Conservation (phyloP, 2,888 invertebrate species). For the Petrolisthes manimaculis region DNA sequence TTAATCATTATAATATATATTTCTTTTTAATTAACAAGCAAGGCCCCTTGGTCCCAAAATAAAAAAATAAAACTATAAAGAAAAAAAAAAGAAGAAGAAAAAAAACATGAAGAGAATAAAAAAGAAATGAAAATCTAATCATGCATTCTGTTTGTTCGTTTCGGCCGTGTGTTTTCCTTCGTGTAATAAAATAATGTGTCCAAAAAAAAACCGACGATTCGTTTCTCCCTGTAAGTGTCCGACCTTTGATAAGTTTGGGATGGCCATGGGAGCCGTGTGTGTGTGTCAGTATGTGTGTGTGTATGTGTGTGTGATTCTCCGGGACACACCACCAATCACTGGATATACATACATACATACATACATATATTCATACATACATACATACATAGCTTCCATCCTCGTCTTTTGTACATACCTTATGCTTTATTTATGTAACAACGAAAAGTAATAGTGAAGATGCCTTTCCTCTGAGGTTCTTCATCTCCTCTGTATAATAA, state of each 20-base stretch:
- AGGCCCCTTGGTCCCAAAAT: conserved; percentile 36
- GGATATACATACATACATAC: too few relatives aligned
- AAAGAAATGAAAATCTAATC: not conserved
- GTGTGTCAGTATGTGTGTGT: too few relatives aligned
- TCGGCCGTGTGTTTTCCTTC: too few relatives aligned
- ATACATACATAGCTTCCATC: too few relatives aligned
- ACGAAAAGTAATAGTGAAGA: conserved; percentile 38
- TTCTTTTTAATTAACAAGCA: conserved; percentile 9
- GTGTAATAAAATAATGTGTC: too few relatives aligned
- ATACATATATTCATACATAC: too few relatives aligned
- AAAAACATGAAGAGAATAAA: not conserved
- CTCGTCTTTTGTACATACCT: not conserved
- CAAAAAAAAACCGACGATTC: not conserved
- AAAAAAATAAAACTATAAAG: not conserved
- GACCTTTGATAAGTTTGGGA: not conserved
- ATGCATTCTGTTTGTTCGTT: too few relatives aligned
- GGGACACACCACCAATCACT: too few relatives aligned
- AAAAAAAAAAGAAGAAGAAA: not conserved
- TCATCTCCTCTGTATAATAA: not conserved
- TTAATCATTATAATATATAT: conserved; percentile 21
- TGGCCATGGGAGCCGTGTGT: too few relatives aligned
- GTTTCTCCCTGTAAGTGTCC: not conserved
- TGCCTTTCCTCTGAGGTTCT: not conserved
- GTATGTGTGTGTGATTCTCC: too few relatives aligned
- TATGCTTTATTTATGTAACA: conserved; percentile 24